Base-by-base conservation (phyloP, 1,140 invertebrate genomes). In the Mamestra configurata region DNA sequence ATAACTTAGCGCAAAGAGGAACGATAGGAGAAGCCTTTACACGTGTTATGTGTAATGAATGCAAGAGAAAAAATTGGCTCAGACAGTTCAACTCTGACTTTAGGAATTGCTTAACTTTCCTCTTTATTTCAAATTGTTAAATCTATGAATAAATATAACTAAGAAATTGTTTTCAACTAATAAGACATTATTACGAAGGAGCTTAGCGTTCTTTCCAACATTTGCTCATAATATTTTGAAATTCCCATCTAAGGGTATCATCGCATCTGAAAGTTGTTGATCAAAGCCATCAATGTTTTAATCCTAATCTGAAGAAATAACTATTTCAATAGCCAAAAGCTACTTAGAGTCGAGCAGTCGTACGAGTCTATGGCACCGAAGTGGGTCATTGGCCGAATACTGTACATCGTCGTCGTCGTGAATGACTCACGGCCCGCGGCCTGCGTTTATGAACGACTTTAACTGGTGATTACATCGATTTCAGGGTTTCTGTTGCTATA, bases 311-410 rank as follows among this genome's bases (percentile, higher is more conserved):
- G 24, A 49, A 22, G 43, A 64, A 77, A 20, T 51, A 0, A 78
- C 53, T 78, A 71, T 77, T 81, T 79, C 80, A 81, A 85, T 85
- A 72, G 82, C 77, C 43, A 68, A 51, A 80, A 66, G 66, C 78
- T 66, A 77, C 85, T 81, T 71, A 79, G n/a, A n/a, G n/a, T n/a
- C n/a, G n/a, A n/a, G n/a, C 81, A 82, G 82, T 82, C 82, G 82
- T 84, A 79, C 83, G 72, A 84, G 84, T 87, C 78, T 85, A 88
- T 82, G 79, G 82, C 87, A 83, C 79, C 88, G 80, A 93, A 93
- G 86, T 94, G 87, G 92, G 93, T 92, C 92, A 89, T 91, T 93
- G 92, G 89, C 93, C 93, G 90, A 91, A 92, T 90, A 90, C 87
- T 87, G 87, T 80, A 76, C 83, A 79, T 75, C 76, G 83, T 70